These are phyloP conservation scores for Mus caroli DNA, from an alignment of 2,797 vertebrate species.

Conservation along the genomic window DNA sequence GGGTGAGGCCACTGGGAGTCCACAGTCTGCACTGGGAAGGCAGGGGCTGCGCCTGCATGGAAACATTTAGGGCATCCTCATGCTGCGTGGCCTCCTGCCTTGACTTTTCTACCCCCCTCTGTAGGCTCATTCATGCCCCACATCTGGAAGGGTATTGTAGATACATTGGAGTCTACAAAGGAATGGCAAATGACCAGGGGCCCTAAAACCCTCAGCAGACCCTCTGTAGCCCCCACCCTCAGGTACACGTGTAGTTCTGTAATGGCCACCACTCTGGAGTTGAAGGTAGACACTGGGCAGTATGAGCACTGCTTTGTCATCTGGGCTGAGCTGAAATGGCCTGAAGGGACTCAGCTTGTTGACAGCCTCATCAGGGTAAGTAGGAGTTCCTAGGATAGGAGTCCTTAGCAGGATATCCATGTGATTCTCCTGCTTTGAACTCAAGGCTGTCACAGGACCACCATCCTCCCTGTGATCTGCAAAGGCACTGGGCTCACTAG, in stretches of 20 bases:
- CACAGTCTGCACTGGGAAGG: no score
- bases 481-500: not conserved
- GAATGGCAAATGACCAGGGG: not conserved
- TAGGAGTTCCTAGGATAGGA: no score
- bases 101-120: not conserved
- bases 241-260: not conserved
- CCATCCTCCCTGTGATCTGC: not conserved
- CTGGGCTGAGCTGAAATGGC: not conserved
- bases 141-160: not conserved
- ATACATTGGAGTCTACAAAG: not conserved
- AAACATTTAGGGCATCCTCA: no score
- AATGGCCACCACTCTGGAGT: not conserved
- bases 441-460: no score
- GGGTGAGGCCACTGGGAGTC: not conserved
- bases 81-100: no score
- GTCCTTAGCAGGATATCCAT: not conserved
- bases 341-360: not conserved
- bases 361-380: not conserved
- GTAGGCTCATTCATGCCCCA: not conserved
- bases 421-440: not conserved
- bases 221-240: not conserved
- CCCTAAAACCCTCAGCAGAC: not conserved
- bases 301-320: not conserved
- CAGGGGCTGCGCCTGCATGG: no score
- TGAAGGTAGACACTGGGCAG: not conserved